Percentiles rank a stretch among this genome's conserved stretches.
These are phyloP conservation scores for Nothura maculosa DNA, from an alignment of 2,797 vertebrate species.

Conservation along the genomic window DNA sequence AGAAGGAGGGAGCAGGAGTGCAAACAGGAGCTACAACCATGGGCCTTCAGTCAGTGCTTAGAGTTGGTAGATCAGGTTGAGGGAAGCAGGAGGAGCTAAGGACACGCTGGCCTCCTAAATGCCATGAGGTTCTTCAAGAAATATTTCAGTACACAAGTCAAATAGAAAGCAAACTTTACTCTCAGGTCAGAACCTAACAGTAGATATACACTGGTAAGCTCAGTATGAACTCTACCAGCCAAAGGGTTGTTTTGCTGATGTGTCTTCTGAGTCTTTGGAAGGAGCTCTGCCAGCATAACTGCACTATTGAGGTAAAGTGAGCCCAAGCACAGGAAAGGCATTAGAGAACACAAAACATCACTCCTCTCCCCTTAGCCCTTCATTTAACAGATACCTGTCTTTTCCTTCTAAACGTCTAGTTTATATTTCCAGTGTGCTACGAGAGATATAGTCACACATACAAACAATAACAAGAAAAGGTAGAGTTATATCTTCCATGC, in stretches of 20 bases:
- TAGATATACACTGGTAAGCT: neutral
- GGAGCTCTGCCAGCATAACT: neutral
- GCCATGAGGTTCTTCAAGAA: neutral
- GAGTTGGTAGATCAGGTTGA: neutral
- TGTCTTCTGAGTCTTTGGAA: accelerated
- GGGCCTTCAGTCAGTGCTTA: neutral
- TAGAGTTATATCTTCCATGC: neutral
- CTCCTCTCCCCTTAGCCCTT: neutral
- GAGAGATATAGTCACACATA: neutral
- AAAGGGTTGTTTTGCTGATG: neutral
- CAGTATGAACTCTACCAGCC: neutral
- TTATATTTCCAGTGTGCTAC: neutral
- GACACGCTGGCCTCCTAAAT: neutral
- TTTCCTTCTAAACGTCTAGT: neutral
- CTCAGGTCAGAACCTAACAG: neutral
- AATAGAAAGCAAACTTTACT: neutral
- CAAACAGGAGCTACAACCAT: accelerated
- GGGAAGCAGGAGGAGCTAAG: neutral
- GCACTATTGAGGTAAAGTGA: neutral
- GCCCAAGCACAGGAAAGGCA: neutral
- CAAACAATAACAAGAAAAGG: neutral
- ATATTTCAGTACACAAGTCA: neutral
- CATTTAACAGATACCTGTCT: neutral
- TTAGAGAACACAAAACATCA: neutral
- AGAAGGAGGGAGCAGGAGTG: neutral